Conservation (phyloP, 2,797 vertebrate species). For the Chrysolophus pictus region DNA sequence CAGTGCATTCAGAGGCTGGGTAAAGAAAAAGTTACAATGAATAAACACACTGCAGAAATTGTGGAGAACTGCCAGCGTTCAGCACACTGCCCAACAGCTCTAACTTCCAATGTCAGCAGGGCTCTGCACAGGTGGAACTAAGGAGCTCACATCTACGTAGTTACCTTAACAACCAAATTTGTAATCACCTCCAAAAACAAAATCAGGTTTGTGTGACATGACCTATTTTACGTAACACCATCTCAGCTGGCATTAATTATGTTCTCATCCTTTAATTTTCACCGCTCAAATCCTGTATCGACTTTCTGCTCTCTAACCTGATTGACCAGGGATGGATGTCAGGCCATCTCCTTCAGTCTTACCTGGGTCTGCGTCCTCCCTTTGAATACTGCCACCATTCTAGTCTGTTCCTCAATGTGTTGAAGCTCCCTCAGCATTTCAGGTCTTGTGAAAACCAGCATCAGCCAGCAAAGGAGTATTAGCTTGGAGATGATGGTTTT, state of each 20-base stretch:
- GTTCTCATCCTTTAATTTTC: neutral
- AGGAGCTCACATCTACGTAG: neutral
- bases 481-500: neutral
- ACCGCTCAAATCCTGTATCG: constrained; percentile 49
- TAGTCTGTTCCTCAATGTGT: neutral
- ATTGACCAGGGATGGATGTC: neutral
- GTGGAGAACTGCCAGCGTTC: neutral
- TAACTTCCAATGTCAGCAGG: neutral
- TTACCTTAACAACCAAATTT: constrained; percentile 35
- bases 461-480: neutral
- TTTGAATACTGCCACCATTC: neutral
- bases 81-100: neutral
- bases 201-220: constrained; percentile 52
- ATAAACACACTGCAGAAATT: neutral
- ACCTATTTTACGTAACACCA: constrained; percentile 54
- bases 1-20: neutral
- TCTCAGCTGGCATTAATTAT: neutral
- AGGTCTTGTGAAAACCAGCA: neutral
- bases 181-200: constrained; percentile 12
- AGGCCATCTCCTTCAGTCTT: neutral
- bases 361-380: constrained; percentile 7
- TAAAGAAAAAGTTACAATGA: neutral
- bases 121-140: constrained; percentile 6
- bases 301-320: constrained; percentile 46
- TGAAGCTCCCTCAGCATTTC: neutral